phyloP scores from a whole-genome alignment of 1,140 invertebrate species.

The Pollicipes pollicipes region DNA sequence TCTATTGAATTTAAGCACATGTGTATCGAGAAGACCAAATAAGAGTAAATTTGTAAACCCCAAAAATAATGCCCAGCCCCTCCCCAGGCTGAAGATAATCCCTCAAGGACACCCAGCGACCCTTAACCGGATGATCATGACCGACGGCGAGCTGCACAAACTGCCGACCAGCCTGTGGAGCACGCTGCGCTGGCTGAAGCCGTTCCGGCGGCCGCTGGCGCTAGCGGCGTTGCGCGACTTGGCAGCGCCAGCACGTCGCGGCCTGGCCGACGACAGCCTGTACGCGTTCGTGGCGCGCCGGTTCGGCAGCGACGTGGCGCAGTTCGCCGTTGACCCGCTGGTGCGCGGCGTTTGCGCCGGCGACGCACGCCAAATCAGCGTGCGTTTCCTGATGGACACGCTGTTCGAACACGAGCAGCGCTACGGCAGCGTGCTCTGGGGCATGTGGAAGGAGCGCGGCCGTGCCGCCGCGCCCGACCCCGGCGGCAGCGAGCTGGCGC shows the following conservation, averaged over 20 bases:
- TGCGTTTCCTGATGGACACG: constrained; percentile 57
- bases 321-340: constrained; percentile 66
- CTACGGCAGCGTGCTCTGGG: constrained; percentile 57
- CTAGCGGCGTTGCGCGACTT: constrained; percentile 46
- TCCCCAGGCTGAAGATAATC: constrained; percentile 38
- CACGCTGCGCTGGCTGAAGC: constrained; percentile 43
- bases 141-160: constrained; percentile 45
- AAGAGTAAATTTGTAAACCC: not conserved
- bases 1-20: too few species aligned
- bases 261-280: constrained; percentile 56
- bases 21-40: too few species aligned
- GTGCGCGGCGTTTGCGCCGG: constrained; percentile 84
- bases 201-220: constrained; percentile 55
- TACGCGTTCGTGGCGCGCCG: constrained; percentile 63
- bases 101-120: constrained; percentile 39
- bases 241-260: constrained; percentile 21
- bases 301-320: constrained; percentile 65
- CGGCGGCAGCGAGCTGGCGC: constrained; percentile 24
- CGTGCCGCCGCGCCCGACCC: constrained; percentile 10
- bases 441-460: constrained; percentile 23
- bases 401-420: constrained; percentile 68
- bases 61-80: not conserved
- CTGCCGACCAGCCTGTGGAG: constrained; percentile 44
- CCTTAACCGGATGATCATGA: constrained; percentile 34
- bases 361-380: constrained; percentile 67